Evolutionary conservation across 2,113 vertebrate species (phyloP), one percentile per base, ranked within the genome.

Genomic region (Colinus virginianus): DNA sequence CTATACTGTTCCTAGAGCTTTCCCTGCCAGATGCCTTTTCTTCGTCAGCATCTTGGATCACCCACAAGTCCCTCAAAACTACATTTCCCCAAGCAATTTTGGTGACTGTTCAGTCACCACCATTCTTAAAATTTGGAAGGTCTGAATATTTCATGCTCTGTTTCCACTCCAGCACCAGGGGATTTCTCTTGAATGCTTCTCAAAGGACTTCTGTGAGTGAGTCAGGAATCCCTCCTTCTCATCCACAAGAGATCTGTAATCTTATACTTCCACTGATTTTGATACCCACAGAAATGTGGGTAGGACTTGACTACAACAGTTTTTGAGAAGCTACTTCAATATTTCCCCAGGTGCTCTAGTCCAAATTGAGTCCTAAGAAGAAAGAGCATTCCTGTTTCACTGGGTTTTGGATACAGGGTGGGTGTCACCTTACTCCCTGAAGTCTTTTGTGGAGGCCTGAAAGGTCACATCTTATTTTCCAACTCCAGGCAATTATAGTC

Each of bases 41-140:
- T 9, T 8, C 5, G 34, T 11, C 23, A 34, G 11, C 9, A 36
- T 5, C 17, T 23, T 59, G 8, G 12, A 6, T 88, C 2, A 61
- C 51, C 59, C 68, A 68, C 14, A 71, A 43, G 34, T n/a, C n/a
- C 45, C 28, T 59, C 22, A 53, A 78, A 53, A 67, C 9, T 9
- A 25, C 30, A n/a, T 5, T 66, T 66, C 43, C 19, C 9, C 32
- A 66, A 58, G 7, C 7, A 22, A 46, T 36, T 5, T 30, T 2
- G 1, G 43, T 36, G 36, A 36, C 46, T 9, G 20, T 51, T 71
- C 26, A 21, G 43, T 51, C 21, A n/a, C 5, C 20, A 38, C 36
- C 14, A 45, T 45, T 25, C 40, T 17, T 8, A 45, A 51, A 51
- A 9, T 14, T 30, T 0, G 0, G 13, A 25, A 61, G 2, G 11